phyloP scores from a whole-genome alignment of 1,140 invertebrate genomes.

The Nasonia longicornis region DNA sequence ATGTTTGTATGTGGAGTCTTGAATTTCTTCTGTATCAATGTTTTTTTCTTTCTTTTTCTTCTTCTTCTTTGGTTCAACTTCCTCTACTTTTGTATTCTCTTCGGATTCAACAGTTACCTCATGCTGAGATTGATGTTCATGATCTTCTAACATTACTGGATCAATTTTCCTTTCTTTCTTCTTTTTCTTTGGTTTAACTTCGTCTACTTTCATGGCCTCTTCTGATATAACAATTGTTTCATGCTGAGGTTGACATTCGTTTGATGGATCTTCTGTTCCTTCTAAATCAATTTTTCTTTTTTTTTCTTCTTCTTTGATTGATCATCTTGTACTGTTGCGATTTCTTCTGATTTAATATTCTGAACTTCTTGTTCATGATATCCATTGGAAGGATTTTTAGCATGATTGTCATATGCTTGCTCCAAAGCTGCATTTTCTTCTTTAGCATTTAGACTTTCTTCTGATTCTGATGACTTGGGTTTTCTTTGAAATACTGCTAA shows the following conservation, averaged over 20 bases:
- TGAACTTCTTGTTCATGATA: too few relatives aligned
- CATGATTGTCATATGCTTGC: not conserved
- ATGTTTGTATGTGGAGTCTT: too few relatives aligned
- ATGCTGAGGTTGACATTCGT: too few relatives aligned
- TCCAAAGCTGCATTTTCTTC: not conserved
- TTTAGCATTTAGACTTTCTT: not conserved
- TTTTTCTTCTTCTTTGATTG: conserved; percentile 37
- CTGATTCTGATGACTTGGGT: not conserved
- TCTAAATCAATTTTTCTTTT: conserved; percentile 16
- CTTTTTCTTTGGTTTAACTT: conserved; percentile 31
- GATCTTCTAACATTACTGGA: too few relatives aligned
- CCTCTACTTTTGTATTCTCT: not conserved
- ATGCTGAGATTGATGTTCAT: too few relatives aligned
- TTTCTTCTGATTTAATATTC: not conserved
- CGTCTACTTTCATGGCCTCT: not conserved
- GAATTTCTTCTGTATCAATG: not conserved
- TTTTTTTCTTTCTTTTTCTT: conserved; percentile 27
- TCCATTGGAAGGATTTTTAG: not conserved
- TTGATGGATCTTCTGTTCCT: conserved; percentile 23
- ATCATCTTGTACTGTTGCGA: not conserved
- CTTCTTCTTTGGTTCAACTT: conserved; percentile 30
- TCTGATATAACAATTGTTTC: conserved; percentile 8
- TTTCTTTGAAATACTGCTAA: conserved; percentile 86
- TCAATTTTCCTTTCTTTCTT: conserved; percentile 24
- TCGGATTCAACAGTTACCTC: conserved; percentile 2